Evolutionary conservation across 1,140 invertebrate genomes (phyloP).

Genomic region (Macrobrachium nipponense): DNA sequence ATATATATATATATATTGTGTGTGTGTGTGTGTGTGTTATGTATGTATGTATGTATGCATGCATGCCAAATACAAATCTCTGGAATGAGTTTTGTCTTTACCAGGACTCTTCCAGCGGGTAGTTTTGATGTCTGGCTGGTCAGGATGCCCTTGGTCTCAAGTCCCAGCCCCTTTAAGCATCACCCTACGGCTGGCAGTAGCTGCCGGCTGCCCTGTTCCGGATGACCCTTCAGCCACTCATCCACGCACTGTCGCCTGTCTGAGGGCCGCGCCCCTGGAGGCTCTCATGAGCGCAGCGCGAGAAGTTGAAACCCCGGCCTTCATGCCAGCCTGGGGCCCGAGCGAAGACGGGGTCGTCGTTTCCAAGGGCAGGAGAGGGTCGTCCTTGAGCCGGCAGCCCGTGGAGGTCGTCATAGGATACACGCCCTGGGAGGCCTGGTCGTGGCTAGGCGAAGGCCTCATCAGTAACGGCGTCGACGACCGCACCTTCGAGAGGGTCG

Average conservation of each 20-base stretch:
- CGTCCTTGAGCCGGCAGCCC: conserved; percentile 85
- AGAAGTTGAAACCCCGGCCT: conserved; percentile 84
- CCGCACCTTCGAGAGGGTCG: conserved; percentile 53
- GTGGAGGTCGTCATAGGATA: conserved; percentile 75
- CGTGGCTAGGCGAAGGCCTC: conserved; percentile 61
- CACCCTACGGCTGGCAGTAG: conserved; percentile 62
- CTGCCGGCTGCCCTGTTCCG: conserved; percentile 61
- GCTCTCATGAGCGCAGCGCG: conserved; percentile 79
- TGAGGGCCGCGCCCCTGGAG: conserved; percentile 81
- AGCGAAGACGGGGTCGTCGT: conserved; percentile 89
- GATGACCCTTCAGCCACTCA: conserved; percentile 51
- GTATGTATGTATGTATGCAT: too few relatives aligned
- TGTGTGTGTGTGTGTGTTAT: not conserved
- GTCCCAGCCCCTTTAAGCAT: conserved; percentile 66
- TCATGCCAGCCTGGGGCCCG: conserved; percentile 85
- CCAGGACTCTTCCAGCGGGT: conserved; percentile 73
- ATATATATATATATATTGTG: too few relatives aligned
- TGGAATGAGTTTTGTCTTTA: conserved; percentile 60
- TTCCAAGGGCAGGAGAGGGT: conserved; percentile 16
- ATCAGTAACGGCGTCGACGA: conserved; percentile 59
- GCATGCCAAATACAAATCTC: too few relatives aligned
- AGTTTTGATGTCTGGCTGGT: conserved; percentile 78
- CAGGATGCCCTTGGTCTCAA: conserved; percentile 75
- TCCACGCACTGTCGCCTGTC: conserved; percentile 73
- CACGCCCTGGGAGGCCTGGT: conserved; percentile 62